These are phyloP conservation scores for Hyalella azteca DNA, from an alignment of 2,888 invertebrate genomes.

Conservation along the genomic window DNA sequence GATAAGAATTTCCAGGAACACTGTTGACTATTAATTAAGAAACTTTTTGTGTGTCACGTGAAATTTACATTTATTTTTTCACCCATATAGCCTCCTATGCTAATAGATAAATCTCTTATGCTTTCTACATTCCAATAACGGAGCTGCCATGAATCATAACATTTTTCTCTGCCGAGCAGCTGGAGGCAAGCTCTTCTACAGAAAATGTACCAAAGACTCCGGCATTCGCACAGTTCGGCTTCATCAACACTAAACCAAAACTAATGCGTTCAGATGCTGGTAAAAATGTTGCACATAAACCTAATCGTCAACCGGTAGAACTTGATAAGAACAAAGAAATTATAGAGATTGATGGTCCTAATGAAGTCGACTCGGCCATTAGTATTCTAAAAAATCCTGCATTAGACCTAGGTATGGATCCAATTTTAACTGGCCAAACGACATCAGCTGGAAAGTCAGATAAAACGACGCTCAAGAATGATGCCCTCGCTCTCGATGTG, in stretches of 20 bases:
- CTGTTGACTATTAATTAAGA: no score
- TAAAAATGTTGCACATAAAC: background rate
- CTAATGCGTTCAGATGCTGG: background rate
- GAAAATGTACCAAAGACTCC: background rate
- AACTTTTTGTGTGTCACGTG: no score
- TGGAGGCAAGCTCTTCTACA: no score
- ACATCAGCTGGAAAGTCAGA: background rate
- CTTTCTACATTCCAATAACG: background rate
- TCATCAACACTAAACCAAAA: background rate
- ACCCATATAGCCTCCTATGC: background rate
- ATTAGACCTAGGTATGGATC: background rate
- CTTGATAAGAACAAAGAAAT: background rate
- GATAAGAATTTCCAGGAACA: background rate
- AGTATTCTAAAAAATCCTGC: no score
- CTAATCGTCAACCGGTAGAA: background rate
- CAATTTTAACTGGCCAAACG: background rate
- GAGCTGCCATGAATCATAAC: no score
- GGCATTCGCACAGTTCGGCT: conserved; percentile 8
- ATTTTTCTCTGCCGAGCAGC: no score
- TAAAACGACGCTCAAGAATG: background rate
- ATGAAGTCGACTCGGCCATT: background rate
- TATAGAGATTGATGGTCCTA: background rate
- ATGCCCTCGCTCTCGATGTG: background rate
- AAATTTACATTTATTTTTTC: background rate
- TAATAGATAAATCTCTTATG: background rate